Base-by-base conservation (phyloP, 2,797 vertebrate species). In the Oryzias sinensis region DNA sequence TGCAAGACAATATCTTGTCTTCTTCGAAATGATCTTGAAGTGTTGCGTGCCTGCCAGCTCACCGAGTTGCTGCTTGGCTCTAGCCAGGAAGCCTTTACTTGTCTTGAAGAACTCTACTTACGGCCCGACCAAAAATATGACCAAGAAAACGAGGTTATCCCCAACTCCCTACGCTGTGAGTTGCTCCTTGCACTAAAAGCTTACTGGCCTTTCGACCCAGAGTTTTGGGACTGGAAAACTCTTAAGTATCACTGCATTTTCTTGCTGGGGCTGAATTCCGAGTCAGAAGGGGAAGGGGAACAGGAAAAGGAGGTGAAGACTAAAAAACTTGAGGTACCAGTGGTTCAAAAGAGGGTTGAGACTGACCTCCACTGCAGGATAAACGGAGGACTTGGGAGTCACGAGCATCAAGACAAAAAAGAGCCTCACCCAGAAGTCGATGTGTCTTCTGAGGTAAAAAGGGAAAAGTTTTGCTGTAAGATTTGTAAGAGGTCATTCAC, bases 181-280 rank as follows among this genome's bases (percentile, higher is more conserved):
- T 90, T 99, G 56, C 86, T 99, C 14, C 77, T 99, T 43, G 94
- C 93, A 62, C 93, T 99, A 62, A 99, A 99, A 87, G 95, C 95
- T 8, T 94, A 95, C 59, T 99, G 97, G 97, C 94, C 94, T 9
- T 96, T 98, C 86, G 97, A 99, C 88, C 97, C 97, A 0, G 97
- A 99, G 77, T 99, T 99, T 84, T 99, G 97, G 97, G 97, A 99
- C 89, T 99, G 97, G 97, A 98, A 98, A 85, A 97, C 95, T 57
- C 91, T 99, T 13, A 99, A 96, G 74, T 84, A 93, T 55, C 95
- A 97, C 59, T 99, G 97, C 75, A 81, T 91, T 57, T 92, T 93
- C 50, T 90, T 97, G 1, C 81, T 98, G 15, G 97, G 97, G 45
- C 88, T 94, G 79, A 93, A 72, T 51, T 93, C 94, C 5, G 95